Base-by-base conservation (phyloP, 2,113 vertebrate genomes). In the Spea multiplicata region DNA sequence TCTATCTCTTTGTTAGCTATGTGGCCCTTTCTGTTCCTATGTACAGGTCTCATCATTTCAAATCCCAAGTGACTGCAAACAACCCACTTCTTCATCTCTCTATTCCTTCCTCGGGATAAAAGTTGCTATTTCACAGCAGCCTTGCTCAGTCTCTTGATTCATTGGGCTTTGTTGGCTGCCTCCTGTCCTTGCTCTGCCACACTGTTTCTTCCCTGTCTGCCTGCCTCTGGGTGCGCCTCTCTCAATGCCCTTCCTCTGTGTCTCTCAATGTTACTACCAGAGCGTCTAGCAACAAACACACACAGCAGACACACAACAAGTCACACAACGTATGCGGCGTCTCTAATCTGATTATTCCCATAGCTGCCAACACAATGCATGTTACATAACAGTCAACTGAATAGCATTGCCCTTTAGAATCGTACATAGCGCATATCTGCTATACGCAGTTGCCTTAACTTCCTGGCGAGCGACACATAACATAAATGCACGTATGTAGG, bases 211-310 rank as follows among this genome's bases (percentile, higher is more conserved):
- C 44, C 44, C 76, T 65, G 61, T 66, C 61, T 67, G 74, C 48
- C n/a, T 78, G 16, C 62, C 77, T 80, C 44, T 80, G 77, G 77
- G 77, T 80, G 77, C 70, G 77, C 77, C 77, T 75, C 73, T 66
- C 73, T 66, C 59, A 80, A 73, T 80, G 78, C 65, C 78, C 78
- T 80, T 80, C 78, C 78, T 80, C 77, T 73, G 77, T 73, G 50
- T 64, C 52, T 73, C 78, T 72, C 64, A 78, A 76, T 78, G 76
- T 72, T 79, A 80, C 71, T 80, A 57, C 50, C 65, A 80, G 47
- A 62, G 46, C 48, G 45, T 47, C 50, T 64, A 53, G 59, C 59
- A 46, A 3, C 17, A n/a, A n/a, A 55, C 17, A 66, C 17, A 10
- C 67, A 10, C 13, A 65, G 66, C 75, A 61, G 53, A 73, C 75